Evolutionary conservation across 2,797 vertebrate genomes (phyloP), one percentile per base, ranked within the genome.

Genomic region (Distichodus sexfasciatus): DNA sequence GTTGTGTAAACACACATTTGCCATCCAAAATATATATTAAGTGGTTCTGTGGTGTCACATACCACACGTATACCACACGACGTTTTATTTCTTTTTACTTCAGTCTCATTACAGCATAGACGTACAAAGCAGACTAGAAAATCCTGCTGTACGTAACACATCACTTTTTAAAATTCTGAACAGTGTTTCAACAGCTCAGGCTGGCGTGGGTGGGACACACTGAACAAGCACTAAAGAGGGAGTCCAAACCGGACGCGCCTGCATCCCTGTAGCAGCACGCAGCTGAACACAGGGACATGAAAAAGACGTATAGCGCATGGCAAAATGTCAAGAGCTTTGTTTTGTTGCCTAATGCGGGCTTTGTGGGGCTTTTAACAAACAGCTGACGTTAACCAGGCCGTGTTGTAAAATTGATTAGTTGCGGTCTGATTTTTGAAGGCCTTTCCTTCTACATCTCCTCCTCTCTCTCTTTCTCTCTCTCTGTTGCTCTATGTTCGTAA

Each of bases 301-400:
- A 65, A 61, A 35, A n/a, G 51, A 15, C 14, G 19, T n/a, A 43
- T 62, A 59, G 31, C 6, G 11, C 47, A 33, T 43, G 44, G 47
- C 47, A 17, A 74, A 74, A 74, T 76, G 67, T 78, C 70, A 71
- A 71, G 63, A 44, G 65, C 36, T 64, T 75, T 65, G 62, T 76
- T 76, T 64, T 70, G 59, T 50, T 63, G 53, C 64, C 65, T 55
- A 47, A 44, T 65, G 60, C 55, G 66, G 43, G 31, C 12, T 78
- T 53, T 33, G 58, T 33, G n/a, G 41, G 28, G 57, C 64, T 69
- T 60, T 73, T 72, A 61, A 73, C 59, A 62, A 73, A 72, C 36
- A 24, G 47, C n/a, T 58, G 65, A 14, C 4, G 48, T 14, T 17
- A 71, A 74, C 47, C 69, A 66, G 76, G 48, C 59, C 71, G 55